phyloP scores from a whole-genome alignment of 2,797 vertebrate genomes.

The Peromyscus aztecus region DNA sequence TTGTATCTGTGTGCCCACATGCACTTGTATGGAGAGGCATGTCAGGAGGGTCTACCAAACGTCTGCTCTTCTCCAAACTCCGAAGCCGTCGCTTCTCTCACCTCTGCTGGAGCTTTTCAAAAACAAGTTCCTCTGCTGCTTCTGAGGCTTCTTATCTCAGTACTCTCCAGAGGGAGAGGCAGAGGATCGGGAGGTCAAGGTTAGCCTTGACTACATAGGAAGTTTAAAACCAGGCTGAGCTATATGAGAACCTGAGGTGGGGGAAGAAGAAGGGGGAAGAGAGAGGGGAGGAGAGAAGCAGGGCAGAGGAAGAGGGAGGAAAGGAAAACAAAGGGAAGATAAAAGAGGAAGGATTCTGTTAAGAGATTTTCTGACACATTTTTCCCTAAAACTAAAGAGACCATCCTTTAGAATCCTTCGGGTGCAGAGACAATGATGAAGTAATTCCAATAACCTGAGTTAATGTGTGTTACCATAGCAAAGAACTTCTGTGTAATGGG shows the following conservation, averaged over 20 bases:
- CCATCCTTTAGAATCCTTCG: background rate
- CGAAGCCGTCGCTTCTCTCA: background rate
- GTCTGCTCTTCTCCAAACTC: background rate
- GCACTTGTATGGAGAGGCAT: rapidly evolving
- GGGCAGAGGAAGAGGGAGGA: no score
- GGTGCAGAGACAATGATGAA: background rate
- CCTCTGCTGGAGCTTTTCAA: background rate
- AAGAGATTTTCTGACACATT: background rate
- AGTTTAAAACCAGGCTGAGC: background rate
- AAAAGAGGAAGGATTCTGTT: background rate
- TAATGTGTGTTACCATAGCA: background rate
- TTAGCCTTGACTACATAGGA: background rate
- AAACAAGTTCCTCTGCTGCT: background rate
- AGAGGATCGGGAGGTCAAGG: background rate
- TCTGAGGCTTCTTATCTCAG: background rate
- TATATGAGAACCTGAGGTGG: background rate
- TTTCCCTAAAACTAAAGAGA: background rate
- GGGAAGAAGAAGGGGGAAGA: background rate
- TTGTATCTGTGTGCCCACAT: background rate
- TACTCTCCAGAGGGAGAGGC: background rate
- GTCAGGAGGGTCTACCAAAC: background rate
- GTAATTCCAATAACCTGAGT: background rate
- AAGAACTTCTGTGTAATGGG: background rate
- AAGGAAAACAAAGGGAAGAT: background rate
- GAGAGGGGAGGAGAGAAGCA: no score